Percentiles rank a stretch among this genome's conserved stretches.
Conservation (phyloP, 2,888 invertebrate genomes). For the Tetragnatha montana region DNA sequence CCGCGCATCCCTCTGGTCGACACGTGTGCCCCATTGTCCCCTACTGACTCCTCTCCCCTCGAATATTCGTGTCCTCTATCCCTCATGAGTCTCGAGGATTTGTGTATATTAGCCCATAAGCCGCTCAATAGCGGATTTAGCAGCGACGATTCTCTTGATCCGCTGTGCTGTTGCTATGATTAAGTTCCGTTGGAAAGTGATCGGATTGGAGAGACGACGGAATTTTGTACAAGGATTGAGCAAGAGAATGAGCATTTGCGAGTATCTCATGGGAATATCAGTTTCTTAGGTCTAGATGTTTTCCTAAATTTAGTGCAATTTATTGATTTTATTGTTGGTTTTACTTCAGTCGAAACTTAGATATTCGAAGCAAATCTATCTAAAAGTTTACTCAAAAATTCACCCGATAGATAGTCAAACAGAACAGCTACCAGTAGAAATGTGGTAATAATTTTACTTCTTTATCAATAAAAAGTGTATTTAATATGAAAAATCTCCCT, state of each 20-base stretch:
- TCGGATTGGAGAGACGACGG: background rate
- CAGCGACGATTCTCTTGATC: conserved; percentile 21
- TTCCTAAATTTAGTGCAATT: no score
- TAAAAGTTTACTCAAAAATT: no score
- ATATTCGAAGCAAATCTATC: no score
- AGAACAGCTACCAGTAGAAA: no score
- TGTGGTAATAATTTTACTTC: no score
- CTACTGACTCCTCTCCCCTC: background rate
- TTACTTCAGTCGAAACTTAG: no score
- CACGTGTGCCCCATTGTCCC: conserved; percentile 52
- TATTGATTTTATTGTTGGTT: no score
- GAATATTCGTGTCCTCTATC: background rate
- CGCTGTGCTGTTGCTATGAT: conserved; percentile 11
- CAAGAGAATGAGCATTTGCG: background rate
- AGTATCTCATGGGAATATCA: no score
- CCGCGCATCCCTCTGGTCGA: conserved; percentile 37
- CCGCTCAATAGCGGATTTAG: conserved; percentile 40
- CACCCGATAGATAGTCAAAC: no score
- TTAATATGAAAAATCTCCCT: no score
- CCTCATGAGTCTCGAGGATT: conserved; percentile 35
- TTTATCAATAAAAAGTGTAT: no score
- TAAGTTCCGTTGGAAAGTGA: background rate
- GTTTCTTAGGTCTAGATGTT: no score
- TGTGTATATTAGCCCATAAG: conserved; percentile 40
- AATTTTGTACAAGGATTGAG: background rate